Conservation (phyloP, 2,888 invertebrate genomes). For the Alviniconcha strummeri region DNA sequence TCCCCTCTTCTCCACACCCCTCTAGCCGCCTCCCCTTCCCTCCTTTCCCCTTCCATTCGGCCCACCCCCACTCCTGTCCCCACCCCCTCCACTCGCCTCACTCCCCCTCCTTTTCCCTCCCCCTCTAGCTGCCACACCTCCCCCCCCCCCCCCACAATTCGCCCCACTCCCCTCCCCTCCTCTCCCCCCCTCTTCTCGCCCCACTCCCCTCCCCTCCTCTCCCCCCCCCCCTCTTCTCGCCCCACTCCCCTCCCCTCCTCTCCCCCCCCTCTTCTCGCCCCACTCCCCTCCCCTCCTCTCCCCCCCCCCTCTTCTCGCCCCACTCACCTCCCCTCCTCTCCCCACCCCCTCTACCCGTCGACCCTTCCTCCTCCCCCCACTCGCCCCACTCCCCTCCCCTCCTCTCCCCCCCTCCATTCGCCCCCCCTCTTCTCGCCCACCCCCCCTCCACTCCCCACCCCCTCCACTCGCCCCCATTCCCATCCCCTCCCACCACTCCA, state of each 20-base stretch:
- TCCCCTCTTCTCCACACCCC: background rate
- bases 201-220: too few species aligned
- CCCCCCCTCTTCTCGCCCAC: background rate
- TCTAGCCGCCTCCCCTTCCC: background rate
- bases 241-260: background rate
- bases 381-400: too few species aligned
- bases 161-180: background rate
- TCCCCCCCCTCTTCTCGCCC: background rate
- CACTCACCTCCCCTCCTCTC: background rate
- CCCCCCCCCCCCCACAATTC: background rate
- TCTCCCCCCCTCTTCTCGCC: background rate
- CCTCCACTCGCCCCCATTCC: background rate
- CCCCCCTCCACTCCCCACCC: background rate
- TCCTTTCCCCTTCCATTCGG: background rate
- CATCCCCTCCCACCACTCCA: background rate
- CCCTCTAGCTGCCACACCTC: background rate
- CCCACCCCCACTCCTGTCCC: background rate
- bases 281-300: background rate
- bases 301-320: background rate
- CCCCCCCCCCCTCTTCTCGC: background rate
- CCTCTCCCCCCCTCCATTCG: background rate
- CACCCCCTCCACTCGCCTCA: background rate
- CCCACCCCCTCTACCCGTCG: background rate
- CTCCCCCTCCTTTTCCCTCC: background rate
- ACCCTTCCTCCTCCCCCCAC: background rate